phyloP scores from a whole-genome alignment of 64 coral and sea anemone genomes.

The Montipora sp. region DNA sequence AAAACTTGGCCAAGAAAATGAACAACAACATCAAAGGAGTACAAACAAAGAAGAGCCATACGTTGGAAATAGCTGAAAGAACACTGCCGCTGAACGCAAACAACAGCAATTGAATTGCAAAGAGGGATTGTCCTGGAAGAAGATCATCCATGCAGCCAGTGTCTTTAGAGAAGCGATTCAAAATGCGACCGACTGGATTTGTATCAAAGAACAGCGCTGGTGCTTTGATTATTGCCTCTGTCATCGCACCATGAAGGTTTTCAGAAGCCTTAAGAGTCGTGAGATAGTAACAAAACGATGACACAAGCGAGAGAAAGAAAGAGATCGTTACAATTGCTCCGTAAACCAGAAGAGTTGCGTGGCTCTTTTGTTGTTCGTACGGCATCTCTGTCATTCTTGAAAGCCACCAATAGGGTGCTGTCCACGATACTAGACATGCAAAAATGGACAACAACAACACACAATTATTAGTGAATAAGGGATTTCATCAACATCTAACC shows the following conservation, averaged over 20 bases:
- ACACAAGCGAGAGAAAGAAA: not conserved
- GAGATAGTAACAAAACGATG: conserved; percentile 26
- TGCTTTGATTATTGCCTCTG: conserved; percentile 34
- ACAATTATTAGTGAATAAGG: no score
- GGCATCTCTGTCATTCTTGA: conserved; percentile 34
- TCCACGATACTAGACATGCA: not conserved
- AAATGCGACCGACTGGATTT: conserved; percentile 56
- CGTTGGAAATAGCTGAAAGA: conserved; percentile 40
- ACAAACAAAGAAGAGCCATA: conserved; percentile 41
- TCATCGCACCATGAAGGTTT: conserved; percentile 53
- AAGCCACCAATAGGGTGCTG: conserved; percentile 29
- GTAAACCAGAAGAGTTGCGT: conserved; percentile 18
- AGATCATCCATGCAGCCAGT: conserved; percentile 52
- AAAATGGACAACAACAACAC: no score
- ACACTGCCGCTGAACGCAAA: conserved; percentile 2
- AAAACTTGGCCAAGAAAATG: conserved; percentile 25
- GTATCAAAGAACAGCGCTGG: conserved; percentile 59
- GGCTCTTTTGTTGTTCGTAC: conserved; percentile 14
- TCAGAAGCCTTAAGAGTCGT: conserved; percentile 40
- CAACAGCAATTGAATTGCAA: not conserved
- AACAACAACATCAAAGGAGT: conserved; percentile 11
- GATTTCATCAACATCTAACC: no score
- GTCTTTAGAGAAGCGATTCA: conserved; percentile 69
- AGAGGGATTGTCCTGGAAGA: conserved; percentile 9
- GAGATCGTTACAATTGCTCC: conserved; percentile 2